Evolutionary conservation across 2,888 invertebrate genomes (phyloP), one percentile per base, ranked within the genome.

Genomic region (Ophioninae sp.): DNA sequence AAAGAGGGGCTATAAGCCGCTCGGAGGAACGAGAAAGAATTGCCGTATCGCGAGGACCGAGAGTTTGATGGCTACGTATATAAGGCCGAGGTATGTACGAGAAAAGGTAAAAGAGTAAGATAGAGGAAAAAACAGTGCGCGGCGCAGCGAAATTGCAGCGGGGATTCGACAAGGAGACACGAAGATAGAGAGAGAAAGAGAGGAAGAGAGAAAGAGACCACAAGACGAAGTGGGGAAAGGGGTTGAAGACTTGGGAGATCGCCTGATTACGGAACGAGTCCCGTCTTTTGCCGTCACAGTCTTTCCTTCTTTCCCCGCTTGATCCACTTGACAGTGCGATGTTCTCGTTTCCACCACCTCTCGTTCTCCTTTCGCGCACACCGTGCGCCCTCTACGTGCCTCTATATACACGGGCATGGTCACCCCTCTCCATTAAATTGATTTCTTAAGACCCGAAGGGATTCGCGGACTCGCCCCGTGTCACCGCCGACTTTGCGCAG

Each of bases 401-500:
- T 30, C 44, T 64, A 23, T 62, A 57, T 21, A 56, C 8, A 30
- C 30, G 30, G 17, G 50, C 81, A 77, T 82, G 67, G 72, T 56
- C 76, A 61, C 81, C 85, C 87, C 85, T 86, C 88, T 87, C 83
- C 87, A 85, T 89, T 89, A 87, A 89, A 89, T 90, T 90, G 89
- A 89, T 89, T 90, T 89, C 89, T 90, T 89, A 92, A 91, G 91
- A 91, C 91, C 91, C 91, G 90, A 91, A 91, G 91, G 91, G 90
- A 90, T 89, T 86, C 91, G 87, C 87, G 88, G 88, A 82, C 85
- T 83, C 84, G 75, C 79, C 82, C 64, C 80, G 82, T 85, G 81
- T 84, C 76, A 81, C 87, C 86, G 70, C 65, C 89, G 88, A 88
- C 87, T 89, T 86, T 79, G 87, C 72, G 70, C 83, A 68, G 67